These are phyloP conservation scores for Sarcophilus harrisii DNA, from an alignment of 2,797 vertebrate genomes.

Conservation along the genomic window DNA sequence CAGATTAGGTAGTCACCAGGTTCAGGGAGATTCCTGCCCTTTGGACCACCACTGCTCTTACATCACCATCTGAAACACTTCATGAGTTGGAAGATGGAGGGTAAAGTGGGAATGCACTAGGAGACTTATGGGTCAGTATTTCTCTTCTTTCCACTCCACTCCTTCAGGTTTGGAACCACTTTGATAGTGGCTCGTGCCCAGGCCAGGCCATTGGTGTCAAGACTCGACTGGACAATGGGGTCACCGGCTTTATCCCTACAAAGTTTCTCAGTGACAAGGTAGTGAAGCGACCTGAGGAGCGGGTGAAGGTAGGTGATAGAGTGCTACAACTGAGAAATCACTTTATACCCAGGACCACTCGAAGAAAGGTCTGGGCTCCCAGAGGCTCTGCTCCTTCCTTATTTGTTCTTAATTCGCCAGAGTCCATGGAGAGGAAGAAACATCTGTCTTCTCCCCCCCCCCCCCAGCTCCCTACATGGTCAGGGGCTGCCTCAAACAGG, in stretches of 20 bases:
- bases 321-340: background rate
- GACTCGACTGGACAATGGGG: constrained; percentile 95
- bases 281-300: constrained; percentile 98
- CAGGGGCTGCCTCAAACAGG: background rate
- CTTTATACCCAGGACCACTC: background rate
- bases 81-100: background rate
- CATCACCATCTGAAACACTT: background rate
- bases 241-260: constrained; percentile 98
- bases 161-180: constrained; percentile 98
- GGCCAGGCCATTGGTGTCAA: constrained; percentile 98
- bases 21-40: background rate
- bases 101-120: background rate
- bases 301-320: constrained; percentile 92
- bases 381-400: background rate
- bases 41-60: background rate
- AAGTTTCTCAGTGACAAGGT: constrained; percentile 99
- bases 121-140: background rate
- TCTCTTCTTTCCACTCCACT: constrained; percentile 18
- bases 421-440: background rate
- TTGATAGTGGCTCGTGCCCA: constrained; percentile 98
- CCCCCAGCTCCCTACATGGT: constrained; percentile 29
- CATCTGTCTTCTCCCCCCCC: no score
- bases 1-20: background rate
- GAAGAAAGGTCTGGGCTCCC: background rate
- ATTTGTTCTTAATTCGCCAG: background rate